These are phyloP conservation scores for Archips crataeganus DNA, from an alignment of 2,888 invertebrate genomes.

Conservation along the genomic window DNA sequence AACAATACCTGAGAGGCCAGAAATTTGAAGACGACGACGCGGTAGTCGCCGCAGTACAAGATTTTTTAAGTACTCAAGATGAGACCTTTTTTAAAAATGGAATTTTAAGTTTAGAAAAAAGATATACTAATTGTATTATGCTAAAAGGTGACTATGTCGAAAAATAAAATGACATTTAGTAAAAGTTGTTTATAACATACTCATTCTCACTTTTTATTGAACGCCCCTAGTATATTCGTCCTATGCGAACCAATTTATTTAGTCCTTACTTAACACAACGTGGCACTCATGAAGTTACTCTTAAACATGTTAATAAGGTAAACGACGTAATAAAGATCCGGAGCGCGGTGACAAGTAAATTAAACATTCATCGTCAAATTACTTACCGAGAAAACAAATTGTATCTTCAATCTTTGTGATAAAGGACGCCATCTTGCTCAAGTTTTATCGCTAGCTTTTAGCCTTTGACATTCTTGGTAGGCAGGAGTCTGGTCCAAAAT, in stretches of 20 bases:
- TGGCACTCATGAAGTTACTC: conserved; percentile 7
- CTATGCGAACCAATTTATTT: background rate
- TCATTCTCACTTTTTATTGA: too few species aligned
- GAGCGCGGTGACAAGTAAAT: conserved; percentile 18
- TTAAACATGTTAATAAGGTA: conserved; percentile 14
- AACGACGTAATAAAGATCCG: conserved; percentile 22
- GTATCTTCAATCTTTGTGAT: conserved; percentile 26
- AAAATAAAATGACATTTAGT: too few species aligned
- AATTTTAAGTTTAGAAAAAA: too few species aligned
- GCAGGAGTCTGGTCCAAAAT: background rate
- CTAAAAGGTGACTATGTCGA: too few species aligned
- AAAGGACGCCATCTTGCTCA: conserved; percentile 18
- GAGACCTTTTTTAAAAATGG: too few species aligned
- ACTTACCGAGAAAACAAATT: conserved; percentile 24
- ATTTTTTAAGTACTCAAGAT: too few species aligned
- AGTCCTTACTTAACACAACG: background rate
- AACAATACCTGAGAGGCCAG: too few species aligned
- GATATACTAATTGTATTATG: too few species aligned
- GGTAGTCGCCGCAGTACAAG: too few species aligned
- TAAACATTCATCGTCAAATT: conserved; percentile 22
- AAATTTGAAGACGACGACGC: too few species aligned
- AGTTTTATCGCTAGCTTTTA: conserved; percentile 23
- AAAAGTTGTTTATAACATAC: too few species aligned
- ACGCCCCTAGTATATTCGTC: too few species aligned
- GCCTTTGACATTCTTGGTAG: conserved; percentile 1